Evolutionary conservation across 2,888 invertebrate genomes (phyloP), one percentile per base, ranked within the genome.

Genomic region (Diloba caeruleocephala): DNA sequence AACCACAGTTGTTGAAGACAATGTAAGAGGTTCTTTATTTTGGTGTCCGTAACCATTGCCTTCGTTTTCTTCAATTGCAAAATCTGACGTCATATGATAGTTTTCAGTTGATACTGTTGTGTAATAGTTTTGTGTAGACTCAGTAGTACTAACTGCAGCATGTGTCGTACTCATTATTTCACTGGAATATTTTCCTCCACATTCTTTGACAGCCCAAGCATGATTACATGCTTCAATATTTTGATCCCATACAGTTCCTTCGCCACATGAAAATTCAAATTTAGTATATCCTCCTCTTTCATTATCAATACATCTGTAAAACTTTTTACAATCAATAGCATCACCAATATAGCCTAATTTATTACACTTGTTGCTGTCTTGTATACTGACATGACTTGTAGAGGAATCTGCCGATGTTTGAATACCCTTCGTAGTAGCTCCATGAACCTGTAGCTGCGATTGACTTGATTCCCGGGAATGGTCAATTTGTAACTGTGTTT

Each of bases 271-370:
- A 77, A 95, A 95, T 59, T 94, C 93, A 72, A 94, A 94, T 71
- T 92, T 94, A 0, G 83, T 93, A 52, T 84, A 94, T 6, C 87
- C 84, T 7, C 89, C 89, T 63, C 74, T 87, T 9, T 90, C 92
- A 62, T 92, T 91, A 49, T 89, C 85, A 4, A 96, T 95, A 80
- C 96, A 96, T 66, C 96, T 92, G 73, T 96, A 96, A 82, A 96
- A 96, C 76, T 95, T 96, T 39, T 89, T 94, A 71, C 96, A 96
- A 71, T 96, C 93, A 19, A 86, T 74, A 37, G 43, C 32, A 72
- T 87, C 87, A 76, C 95, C 94, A 74, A 95, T 94, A 75, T 95
- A 96, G 25, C 96, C 96, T 81, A 94, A 95, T 3, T 28, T 52
- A 13, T 25, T 37, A 41, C 72, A 72, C 12, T 21, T 36, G 1